A percentile compares a stretch with the other conserved stretches of the same genome.
Conservation (phyloP, 1,140 invertebrate species). For the Drosophila insularis region DNA sequence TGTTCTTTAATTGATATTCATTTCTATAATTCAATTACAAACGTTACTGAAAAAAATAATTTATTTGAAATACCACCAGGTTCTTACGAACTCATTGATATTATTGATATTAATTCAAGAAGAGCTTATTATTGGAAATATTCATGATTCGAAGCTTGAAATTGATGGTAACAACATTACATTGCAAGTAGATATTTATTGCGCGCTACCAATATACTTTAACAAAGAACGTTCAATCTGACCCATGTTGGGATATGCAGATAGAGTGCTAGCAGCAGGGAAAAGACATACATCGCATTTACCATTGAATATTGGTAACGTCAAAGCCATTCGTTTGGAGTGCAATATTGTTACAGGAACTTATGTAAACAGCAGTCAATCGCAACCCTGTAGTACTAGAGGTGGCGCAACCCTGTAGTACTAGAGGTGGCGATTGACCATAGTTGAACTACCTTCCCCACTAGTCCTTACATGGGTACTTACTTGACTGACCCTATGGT, state of each 20-base stretch:
- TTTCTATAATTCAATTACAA: slow-evolving; percentile 78
- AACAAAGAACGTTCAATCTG: not conserved
- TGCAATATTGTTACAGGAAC: slow-evolving; percentile 48
- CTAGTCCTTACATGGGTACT: too few species aligned
- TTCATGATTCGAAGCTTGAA: not conserved
- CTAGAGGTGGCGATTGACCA: too few species aligned
- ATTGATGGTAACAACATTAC: not conserved
- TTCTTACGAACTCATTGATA: slow-evolving; percentile 75
- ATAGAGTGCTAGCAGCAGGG: not conserved
- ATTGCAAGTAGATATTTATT: slow-evolving; percentile 6
- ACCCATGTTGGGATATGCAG: not conserved
- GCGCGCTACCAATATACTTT: slow-evolving; percentile 15
- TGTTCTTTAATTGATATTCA: slow-evolving; percentile 69
- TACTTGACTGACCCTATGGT: too few species aligned
- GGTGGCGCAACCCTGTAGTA: too few species aligned
- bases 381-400: too few species aligned
- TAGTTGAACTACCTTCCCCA: too few species aligned
- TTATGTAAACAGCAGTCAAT: not conserved
- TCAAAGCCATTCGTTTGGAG: slow-evolving; percentile 46
- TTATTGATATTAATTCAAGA: not conserved
- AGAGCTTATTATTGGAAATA: not conserved
- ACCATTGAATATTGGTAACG: slow-evolving; percentile 43
- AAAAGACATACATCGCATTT: not conserved
- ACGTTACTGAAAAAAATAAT: slow-evolving; percentile 69
- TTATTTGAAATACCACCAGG: slow-evolving; percentile 71